Evolutionary conservation across 92 coral and sea anemone species (phyloP).

Genomic region (Epizoanthus stellaris): DNA sequence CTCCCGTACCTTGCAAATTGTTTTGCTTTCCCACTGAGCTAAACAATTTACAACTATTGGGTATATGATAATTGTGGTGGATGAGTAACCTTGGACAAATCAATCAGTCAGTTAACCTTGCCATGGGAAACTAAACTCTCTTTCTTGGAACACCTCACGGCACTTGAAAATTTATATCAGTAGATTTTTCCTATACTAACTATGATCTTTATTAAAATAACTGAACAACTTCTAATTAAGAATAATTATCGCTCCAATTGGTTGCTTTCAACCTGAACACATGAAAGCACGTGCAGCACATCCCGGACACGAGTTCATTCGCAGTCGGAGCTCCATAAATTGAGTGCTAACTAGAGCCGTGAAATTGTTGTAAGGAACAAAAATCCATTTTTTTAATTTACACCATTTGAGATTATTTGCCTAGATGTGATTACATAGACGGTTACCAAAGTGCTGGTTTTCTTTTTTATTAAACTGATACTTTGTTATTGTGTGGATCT

Average conservation of each 20-base stretch:
- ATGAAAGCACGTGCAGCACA: constrained; percentile 5
- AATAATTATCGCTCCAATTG: constrained; percentile 4
- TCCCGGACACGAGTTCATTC: not conserved
- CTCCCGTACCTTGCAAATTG: not conserved
- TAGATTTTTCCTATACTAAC: not conserved
- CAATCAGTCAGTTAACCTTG: constrained; percentile 8
- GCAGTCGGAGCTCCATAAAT: not conserved
- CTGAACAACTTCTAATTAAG: not conserved
- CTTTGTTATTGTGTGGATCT: constrained; percentile 6
- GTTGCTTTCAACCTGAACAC: not conserved
- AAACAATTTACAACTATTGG: not conserved
- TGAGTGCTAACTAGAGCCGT: not conserved
- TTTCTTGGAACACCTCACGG: not conserved
- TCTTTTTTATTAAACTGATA: not conserved
- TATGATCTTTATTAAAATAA: constrained; percentile 12
- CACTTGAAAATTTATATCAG: too few relatives aligned
- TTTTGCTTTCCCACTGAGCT: not conserved
- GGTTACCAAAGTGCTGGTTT: constrained; percentile 5
- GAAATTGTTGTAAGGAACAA: not conserved
- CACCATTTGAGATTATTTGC: constrained; percentile 25
- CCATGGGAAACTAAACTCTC: constrained; percentile 23
- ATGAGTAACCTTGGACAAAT: not conserved
- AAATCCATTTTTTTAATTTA: constrained; percentile 9
- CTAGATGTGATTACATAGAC: constrained; percentile 7
- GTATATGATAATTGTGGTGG: not conserved